Conservation (phyloP, 2,888 invertebrate species). For the Melanophora roralis region DNA sequence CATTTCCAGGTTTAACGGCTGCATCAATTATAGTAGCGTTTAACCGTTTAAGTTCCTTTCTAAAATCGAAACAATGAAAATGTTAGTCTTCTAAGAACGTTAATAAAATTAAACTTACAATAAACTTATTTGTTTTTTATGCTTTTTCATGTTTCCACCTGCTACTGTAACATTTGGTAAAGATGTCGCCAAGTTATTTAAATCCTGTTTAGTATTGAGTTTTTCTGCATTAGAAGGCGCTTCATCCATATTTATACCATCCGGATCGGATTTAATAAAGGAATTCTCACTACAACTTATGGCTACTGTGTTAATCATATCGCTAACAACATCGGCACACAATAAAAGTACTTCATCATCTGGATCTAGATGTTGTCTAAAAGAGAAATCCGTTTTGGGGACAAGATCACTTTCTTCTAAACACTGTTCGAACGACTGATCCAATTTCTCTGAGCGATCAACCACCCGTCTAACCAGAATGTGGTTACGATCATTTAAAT, state of each 20-base stretch:
- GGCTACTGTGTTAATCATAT: slow-evolving; percentile 81
- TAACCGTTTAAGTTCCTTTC: slow-evolving; percentile 80
- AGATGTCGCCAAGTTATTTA: not conserved
- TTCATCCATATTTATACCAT: slow-evolving; percentile 56
- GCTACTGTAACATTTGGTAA: not conserved
- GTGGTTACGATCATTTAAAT: slow-evolving; percentile 79
- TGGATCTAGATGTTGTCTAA: slow-evolving; percentile 65
- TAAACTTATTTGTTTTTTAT: slow-evolving; percentile 70
- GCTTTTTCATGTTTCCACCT: slow-evolving; percentile 32
- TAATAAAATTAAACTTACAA: slow-evolving; percentile 67
- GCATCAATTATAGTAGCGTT: slow-evolving; percentile 83
- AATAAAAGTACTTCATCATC: slow-evolving; percentile 66
- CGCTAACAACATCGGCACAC: slow-evolving; percentile 77
- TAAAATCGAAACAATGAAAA: slow-evolving; percentile 67
- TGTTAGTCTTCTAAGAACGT: not conserved
- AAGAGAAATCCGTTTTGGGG: slow-evolving; percentile 67
- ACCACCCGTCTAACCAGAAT: slow-evolving; percentile 79
- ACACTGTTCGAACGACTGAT: slow-evolving; percentile 66
- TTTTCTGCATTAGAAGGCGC: not conserved
- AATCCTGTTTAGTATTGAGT: slow-evolving; percentile 5
- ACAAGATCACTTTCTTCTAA: slow-evolving; percentile 45
- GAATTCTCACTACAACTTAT: slow-evolving; percentile 80
- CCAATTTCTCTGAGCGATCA: slow-evolving; percentile 73
- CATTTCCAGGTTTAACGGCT: slow-evolving; percentile 69
- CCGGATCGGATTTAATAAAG: slow-evolving; percentile 73